Evolutionary conservation across 1,140 invertebrate genomes (phyloP).

Genomic region (Anoplophora glabripennis): DNA sequence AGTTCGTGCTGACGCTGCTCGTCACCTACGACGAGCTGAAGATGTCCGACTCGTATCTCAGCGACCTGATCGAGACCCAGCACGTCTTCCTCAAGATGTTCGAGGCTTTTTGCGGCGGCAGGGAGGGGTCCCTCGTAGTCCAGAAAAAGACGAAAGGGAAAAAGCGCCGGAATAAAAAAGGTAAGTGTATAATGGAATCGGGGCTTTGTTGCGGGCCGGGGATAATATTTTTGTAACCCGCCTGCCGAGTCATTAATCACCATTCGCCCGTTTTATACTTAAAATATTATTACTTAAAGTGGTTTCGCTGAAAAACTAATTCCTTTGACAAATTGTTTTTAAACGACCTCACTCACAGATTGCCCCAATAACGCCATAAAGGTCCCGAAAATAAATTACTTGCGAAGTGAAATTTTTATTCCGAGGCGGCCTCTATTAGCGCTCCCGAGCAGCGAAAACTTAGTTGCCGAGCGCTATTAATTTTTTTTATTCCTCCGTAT

Average conservation of each 20-base stretch:
- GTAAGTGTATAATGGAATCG: slow-evolving; percentile 3
- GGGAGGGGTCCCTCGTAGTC: slow-evolving; percentile 65
- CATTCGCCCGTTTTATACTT: too few species aligned
- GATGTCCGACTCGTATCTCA: slow-evolving; percentile 83
- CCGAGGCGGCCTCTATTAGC: too few species aligned
- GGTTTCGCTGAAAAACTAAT: slow-evolving; percentile 1
- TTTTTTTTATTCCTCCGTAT: too few species aligned
- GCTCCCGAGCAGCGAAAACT: too few species aligned
- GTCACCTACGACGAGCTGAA: slow-evolving; percentile 80
- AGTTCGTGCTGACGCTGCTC: slow-evolving; percentile 78
- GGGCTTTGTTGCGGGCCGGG: too few species aligned
- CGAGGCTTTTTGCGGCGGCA: slow-evolving; percentile 69
- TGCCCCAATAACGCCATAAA: neutral
- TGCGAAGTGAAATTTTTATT: neutral
- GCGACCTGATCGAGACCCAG: slow-evolving; percentile 83
- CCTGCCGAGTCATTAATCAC: too few species aligned
- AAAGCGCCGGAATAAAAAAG: slow-evolving; percentile 53
- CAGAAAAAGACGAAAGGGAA: slow-evolving; percentile 60
- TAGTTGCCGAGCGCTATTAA: too few species aligned
- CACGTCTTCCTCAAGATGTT: slow-evolving; percentile 93
- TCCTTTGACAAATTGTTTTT: neutral
- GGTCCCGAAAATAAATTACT: neutral
- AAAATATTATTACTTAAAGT: neutral
- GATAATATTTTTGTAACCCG: too few species aligned
- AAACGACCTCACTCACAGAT: neutral